A percentile compares a stretch with the other conserved stretches of the same genome.
Conservation (phyloP, 2,113 vertebrate genomes). For the Dolichallabes microphthalmus region DNA sequence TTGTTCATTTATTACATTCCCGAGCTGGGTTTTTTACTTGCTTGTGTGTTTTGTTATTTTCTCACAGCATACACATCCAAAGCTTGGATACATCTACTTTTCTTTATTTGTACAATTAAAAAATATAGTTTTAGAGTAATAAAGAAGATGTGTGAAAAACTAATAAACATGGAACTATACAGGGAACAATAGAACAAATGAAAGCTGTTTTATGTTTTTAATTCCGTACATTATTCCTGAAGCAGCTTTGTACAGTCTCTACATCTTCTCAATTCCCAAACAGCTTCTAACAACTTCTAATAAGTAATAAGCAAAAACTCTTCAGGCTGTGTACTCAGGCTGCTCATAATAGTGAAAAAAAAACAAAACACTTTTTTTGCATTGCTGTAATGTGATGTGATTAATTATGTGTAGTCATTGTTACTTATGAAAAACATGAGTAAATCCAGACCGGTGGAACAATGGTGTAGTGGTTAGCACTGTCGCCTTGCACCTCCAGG, state of each 20-base stretch:
- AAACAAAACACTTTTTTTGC: no score
- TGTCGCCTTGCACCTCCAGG: no score
- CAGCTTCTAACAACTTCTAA: not conserved
- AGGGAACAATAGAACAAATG: not conserved
- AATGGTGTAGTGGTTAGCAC: no score
- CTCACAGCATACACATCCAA: no score
- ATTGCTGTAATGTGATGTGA: no score
- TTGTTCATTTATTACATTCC: not conserved
- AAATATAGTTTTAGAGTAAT: not conserved
- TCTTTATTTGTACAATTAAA: not conserved
- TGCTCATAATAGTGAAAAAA: no score
- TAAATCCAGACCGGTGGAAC: no score
- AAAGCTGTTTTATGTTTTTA: no score
- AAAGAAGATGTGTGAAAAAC: not conserved
- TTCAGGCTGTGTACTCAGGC: no score
- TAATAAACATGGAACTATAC: no score
- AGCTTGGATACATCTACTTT: not conserved
- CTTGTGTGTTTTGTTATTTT: not conserved
- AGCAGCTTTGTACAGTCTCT: not conserved
- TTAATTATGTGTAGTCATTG: no score
- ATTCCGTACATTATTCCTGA: not conserved
- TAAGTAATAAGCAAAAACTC: not conserved
- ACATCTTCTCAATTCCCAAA: not conserved
- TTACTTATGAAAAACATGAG: no score
- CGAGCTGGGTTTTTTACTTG: not conserved